Conservation (phyloP, 1,140 invertebrate genomes). For the Ostrea edulis region DNA sequence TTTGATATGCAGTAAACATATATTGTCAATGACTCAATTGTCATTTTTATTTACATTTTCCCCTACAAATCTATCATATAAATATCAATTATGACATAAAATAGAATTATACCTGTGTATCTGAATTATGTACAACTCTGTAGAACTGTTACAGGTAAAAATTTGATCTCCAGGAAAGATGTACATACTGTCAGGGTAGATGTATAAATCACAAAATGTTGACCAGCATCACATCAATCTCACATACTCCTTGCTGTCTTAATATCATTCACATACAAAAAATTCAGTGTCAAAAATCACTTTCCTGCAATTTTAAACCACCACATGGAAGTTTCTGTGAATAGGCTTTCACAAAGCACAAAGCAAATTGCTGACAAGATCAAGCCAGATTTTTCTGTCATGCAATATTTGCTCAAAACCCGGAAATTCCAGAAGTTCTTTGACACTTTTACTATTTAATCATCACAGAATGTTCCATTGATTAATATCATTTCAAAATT, state of each 20-base stretch:
- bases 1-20: too few relatives aligned
- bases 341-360: not conserved
- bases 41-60: not conserved
- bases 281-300: not conserved
- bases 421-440: slow-evolving; percentile 8
- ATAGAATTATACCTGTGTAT: slow-evolving; percentile 60
- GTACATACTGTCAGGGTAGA: not conserved
- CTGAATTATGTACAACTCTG: slow-evolving; percentile 60
- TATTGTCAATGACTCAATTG: too few relatives aligned
- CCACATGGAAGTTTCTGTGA: not conserved
- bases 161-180: slow-evolving; percentile 54
- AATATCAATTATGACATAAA: not conserved
- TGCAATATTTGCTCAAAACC: not conserved
- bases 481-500: slow-evolving; percentile 8
- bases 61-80: not conserved
- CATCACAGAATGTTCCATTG: slow-evolving; percentile 27
- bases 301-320: not conserved
- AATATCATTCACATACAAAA: not conserved
- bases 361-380: not conserved
- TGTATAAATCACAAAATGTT: not conserved
- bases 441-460: slow-evolving; percentile 23
- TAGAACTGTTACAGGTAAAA: slow-evolving; percentile 46
- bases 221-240: not conserved
- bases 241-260: not conserved
- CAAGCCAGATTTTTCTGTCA: not conserved